Evolutionary conservation across 2,113 vertebrate species (phyloP).

Genomic region (Sebastes schlegelii): DNA sequence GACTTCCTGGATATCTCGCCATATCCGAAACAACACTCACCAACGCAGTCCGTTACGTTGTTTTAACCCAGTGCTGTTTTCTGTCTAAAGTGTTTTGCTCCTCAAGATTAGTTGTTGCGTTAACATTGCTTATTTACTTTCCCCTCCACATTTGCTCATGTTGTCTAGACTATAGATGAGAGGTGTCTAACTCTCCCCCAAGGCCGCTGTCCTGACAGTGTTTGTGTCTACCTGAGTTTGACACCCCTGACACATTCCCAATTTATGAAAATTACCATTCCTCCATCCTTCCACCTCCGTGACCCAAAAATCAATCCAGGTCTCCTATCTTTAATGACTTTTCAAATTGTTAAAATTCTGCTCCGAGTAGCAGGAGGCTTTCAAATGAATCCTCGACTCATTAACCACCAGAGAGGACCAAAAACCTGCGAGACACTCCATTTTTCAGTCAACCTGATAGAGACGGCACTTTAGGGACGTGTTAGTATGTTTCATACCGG

Average conservation of each 20-base stretch:
- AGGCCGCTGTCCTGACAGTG: not conserved
- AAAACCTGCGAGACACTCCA: not conserved
- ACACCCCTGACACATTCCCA: slow-evolving; percentile 20
- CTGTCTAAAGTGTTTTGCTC: not conserved
- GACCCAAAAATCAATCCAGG: slow-evolving; percentile 26
- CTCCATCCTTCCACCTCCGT: not conserved
- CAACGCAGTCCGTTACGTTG: not conserved
- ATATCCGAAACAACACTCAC: too few species aligned
- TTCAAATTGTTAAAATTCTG: slow-evolving; percentile 7
- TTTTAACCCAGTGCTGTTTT: not conserved
- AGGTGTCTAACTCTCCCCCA: slow-evolving; percentile 2
- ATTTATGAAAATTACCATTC: slow-evolving; percentile 7
- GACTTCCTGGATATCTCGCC: not conserved
- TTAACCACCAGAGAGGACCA: slow-evolving; percentile 5
- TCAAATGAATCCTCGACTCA: slow-evolving; percentile 23
- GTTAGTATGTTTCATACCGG: not conserved
- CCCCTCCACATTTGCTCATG: not conserved
- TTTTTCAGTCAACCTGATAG: not conserved
- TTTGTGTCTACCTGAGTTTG: slow-evolving; percentile 11
- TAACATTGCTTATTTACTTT: slow-evolving; percentile 1
- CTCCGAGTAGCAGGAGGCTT: not conserved
- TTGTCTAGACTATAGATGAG: slow-evolving; percentile 10
- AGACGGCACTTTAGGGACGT: not conserved
- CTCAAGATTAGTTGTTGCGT: not conserved
- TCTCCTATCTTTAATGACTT: slow-evolving; percentile 22